Percentiles rank a stretch among this genome's conserved stretches.
These are phyloP conservation scores for Ophiothrix spiculata DNA, from an alignment of 35 echinoderm and acorn worm species.

Conservation along the genomic window DNA sequence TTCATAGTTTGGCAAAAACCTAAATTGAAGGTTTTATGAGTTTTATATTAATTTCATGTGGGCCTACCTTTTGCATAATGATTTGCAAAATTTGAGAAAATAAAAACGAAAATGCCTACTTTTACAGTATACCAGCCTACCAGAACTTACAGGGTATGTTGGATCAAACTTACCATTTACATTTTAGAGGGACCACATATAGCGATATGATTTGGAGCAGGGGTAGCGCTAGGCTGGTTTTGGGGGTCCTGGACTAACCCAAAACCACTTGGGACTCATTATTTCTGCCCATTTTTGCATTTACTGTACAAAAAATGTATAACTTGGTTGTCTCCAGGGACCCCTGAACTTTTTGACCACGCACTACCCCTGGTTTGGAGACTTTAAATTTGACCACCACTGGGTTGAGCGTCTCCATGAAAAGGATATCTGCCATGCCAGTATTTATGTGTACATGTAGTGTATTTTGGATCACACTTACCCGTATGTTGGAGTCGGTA, in stretches of 20 bases:
- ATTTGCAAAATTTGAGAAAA: too few relatives aligned
- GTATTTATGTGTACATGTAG: neutral
- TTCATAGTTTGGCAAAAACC: too few relatives aligned
- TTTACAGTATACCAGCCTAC: neutral
- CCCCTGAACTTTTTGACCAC: too few relatives aligned
- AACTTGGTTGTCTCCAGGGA: too few relatives aligned
- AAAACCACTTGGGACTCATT: too few relatives aligned
- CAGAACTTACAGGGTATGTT: neutral
- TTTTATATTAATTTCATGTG: too few relatives aligned
- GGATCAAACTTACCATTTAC: neutral
- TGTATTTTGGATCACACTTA: constrained; percentile 17
- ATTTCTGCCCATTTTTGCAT: too few relatives aligned
- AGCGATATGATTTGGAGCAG: too few relatives aligned
- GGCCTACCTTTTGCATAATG: too few relatives aligned
- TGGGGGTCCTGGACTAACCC: neutral
- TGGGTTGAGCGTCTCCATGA: neutral
- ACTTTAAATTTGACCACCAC: neutral
- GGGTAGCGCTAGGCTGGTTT: neutral
- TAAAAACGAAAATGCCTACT: neutral
- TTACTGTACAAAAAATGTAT: neutral
- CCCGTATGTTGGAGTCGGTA: constrained; percentile 80
- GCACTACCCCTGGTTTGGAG: neutral
- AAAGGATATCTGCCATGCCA: neutral
- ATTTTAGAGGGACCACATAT: neutral
- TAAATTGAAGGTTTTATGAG: too few relatives aligned